Conservation (phyloP, 2,888 invertebrate genomes). For the Leucoma salicis region DNA sequence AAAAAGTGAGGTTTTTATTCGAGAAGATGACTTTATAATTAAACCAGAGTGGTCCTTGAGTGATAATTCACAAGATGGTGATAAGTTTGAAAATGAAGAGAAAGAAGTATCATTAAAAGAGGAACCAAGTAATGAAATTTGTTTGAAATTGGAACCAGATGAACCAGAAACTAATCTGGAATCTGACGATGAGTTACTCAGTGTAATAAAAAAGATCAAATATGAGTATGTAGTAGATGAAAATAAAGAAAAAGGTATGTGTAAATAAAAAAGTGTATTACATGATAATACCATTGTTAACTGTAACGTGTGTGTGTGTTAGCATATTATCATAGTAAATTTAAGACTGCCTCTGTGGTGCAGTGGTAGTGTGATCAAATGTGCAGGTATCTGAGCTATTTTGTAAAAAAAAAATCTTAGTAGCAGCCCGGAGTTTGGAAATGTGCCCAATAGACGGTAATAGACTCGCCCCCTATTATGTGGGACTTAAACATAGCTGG, state of each 20-base stretch:
- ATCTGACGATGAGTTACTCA: conserved; percentile 59
- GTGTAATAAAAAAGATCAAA: conserved; percentile 40
- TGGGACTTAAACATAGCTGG: no score
- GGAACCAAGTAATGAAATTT: conserved; percentile 12
- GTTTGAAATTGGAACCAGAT: conserved; percentile 16
- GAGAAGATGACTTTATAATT: conserved; percentile 13
- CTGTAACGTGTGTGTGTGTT: no score
- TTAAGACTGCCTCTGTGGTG: no score
- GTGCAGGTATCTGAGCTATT: no score
- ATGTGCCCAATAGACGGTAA: no score
- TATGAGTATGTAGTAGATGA: conserved; percentile 45
- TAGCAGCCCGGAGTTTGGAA: no score
- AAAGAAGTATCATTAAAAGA: conserved; percentile 23
- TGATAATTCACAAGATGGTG: conserved; percentile 21
- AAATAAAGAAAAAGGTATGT: conserved; percentile 48
- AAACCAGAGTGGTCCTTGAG: conserved; percentile 20
- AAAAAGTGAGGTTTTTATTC: conserved; percentile 33
- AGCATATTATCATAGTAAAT: no score
- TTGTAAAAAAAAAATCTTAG: no score
- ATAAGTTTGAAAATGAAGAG: neutral
- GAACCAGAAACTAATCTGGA: conserved; percentile 30
- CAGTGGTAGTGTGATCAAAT: no score
- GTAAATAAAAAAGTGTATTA: neutral
- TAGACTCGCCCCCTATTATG: no score
- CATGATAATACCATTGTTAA: no score